These are phyloP conservation scores for Heptranchias perlo DNA, from an alignment of 2,113 vertebrate species.

Conservation along the genomic window DNA sequence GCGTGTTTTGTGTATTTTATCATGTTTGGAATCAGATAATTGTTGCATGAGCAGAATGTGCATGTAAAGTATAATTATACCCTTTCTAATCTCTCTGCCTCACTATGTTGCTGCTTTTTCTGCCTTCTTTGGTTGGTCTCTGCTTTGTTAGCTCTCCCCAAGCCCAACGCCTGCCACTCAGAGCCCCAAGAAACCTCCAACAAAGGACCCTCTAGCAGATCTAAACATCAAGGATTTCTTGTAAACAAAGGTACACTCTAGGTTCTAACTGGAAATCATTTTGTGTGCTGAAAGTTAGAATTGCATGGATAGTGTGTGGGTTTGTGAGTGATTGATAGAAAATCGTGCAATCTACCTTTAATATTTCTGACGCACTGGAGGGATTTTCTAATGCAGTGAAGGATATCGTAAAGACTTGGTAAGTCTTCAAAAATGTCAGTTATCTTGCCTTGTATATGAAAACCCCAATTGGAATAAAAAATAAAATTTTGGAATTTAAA, in stretches of 20 bases:
- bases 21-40: not conserved
- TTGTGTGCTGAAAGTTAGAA: constrained; percentile 23
- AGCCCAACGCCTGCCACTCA: constrained; percentile 81
- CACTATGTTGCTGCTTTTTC: constrained; percentile 51
- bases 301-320: constrained; percentile 41
- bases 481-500: not conserved
- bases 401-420: not conserved
- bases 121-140: constrained; percentile 50
- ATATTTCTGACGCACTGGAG: too few species aligned
- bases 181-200: constrained; percentile 93
- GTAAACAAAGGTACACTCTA: constrained; percentile 73
- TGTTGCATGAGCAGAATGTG: constrained; percentile 32
- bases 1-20: not conserved
- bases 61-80: constrained; percentile 26
- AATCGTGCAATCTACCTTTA: too few species aligned
- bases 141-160: constrained; percentile 74
- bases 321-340: constrained; percentile 40
- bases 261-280: constrained; percentile 29
- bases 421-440: not conserved
- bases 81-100: constrained; percentile 52
- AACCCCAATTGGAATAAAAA: not conserved
- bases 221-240: constrained; percentile 99
- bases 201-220: constrained; percentile 98
- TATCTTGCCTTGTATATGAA: not conserved
- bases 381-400: not conserved